phyloP scores from a whole-genome alignment of 2,888 invertebrate genomes.

The Smittia aterrima region DNA sequence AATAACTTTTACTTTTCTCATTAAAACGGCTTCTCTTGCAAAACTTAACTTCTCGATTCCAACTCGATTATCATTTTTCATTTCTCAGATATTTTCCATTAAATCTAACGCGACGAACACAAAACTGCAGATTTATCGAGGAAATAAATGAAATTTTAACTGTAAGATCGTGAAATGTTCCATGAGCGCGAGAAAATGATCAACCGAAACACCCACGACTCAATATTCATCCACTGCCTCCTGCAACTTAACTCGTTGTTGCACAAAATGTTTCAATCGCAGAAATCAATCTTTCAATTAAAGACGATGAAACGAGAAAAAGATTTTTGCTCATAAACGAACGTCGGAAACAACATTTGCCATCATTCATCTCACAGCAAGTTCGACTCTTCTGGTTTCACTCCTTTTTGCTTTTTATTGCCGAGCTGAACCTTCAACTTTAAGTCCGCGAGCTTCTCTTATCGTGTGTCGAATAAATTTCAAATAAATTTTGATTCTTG shows the following conservation, averaged over 20 bases:
- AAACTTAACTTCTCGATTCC: background rate
- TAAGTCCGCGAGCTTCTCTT: too few species aligned
- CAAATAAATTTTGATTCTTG: too few species aligned
- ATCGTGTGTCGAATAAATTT: too few species aligned
- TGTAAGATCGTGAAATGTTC: background rate
- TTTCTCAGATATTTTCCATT: background rate
- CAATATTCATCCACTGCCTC: background rate
- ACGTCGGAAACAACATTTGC: too few species aligned
- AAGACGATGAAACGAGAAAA: background rate
- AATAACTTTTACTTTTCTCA: too few species aligned
- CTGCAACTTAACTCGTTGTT: background rate
- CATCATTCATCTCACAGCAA: too few species aligned
- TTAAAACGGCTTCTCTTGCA: background rate
- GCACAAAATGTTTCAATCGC: conserved; percentile 13
- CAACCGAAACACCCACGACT: background rate
- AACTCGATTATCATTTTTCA: conserved; percentile 7
- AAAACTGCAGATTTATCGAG: background rate
- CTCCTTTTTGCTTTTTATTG: too few species aligned
- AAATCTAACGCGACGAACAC: conserved; percentile 16
- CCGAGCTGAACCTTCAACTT: too few species aligned
- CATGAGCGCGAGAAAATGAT: background rate
- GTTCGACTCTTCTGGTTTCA: too few species aligned
- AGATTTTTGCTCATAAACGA: too few species aligned
- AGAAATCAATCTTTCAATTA: conserved; percentile 17
- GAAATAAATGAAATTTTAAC: background rate